Base-by-base conservation (phyloP, 2,797 vertebrate genomes). In the Alcedo atthis region DNA sequence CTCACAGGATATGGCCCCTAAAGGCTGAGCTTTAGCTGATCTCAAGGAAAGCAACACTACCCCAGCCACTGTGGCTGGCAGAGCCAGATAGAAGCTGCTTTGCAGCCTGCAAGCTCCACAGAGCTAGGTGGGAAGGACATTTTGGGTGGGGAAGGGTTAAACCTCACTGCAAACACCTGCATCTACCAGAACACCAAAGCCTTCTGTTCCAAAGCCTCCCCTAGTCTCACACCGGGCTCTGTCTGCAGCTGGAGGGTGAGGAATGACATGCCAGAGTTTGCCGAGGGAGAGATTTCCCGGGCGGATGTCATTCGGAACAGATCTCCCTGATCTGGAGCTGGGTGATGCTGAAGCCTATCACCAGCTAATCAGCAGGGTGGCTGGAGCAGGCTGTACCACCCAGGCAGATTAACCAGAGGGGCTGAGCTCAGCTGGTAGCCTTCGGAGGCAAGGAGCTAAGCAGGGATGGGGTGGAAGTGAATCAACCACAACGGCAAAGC, bases 121-220 rank as follows among this genome's bases (percentile, higher is more conserved):
- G 8, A 57, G 85, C 82, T 8, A 81, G 49, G 37, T 69, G 83
- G 85, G 70, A 96, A 93, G 93, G 95, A 88, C 82, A 5, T 74
- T 87, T 83, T 66, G 85, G 87, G 70, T 67, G 68, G 46, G 83
- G 57, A 90, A 69, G 88, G 95, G 95, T 95, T 93, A 96, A 96
- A 76, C 74, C 80, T 59, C 67, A 4, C 91, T 83, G 93, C 95
- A 95, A 94, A 89, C 85, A 93, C 95, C 82, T 77, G 94, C 96
- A 90, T 74, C 87, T 90, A 83, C 61, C 94, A 80, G 85, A 86
- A 43, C 61, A 63, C 82, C 91, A 51, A 87, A 87, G n/a, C 67
- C 61, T 51, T 8, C 33, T 42, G 79, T 75, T 91, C 62, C 49
- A 12, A 49, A 81, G 45, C 28, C 12, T 46, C 17, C 49, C 4